Base-by-base conservation (phyloP, 2,797 vertebrate genomes). In the Buphagus erythrorhynchus region DNA sequence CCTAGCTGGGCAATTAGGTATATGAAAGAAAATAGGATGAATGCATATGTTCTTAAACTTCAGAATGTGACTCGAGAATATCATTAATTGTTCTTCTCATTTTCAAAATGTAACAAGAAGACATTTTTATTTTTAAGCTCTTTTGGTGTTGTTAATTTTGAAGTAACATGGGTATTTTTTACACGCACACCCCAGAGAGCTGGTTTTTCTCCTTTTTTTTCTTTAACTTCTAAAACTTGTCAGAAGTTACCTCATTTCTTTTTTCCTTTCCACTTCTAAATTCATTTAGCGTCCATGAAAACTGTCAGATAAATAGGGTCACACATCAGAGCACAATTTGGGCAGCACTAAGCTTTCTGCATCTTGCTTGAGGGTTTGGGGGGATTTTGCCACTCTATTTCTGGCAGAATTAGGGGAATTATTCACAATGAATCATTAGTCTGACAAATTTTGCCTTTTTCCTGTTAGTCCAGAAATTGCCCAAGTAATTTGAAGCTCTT, bases 401-500 rank as follows among this genome's bases (percentile, higher is more conserved):
- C 67, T 73, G n/a, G 10, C 29, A 77, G 71, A 95, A 67, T 35
- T 76, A 54, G 48, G 13, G 29, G 6, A 80, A 82, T 73, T 89
- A 77, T 54, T 93, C 14, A 11, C 38, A 93, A 42, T 43, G 20
- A 93, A 65, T 75, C 46, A 72, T 68, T 89, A 89, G 54, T 61
- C 72, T 95, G 68, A 57, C 46, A 87, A 81, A 74, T 77, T 79
- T 74, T 84, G 22, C 35, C 22, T 74, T 85, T 93, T 84, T 80
- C 43, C 31, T 77, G 16, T 86, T 78, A 33, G 58, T 80, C 61
- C 61, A 65, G 82, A 93, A 93, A 89, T 86, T 92, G 49, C 35
- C 43, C 40, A 43, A 83, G 61, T 89, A 77, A 85, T 93, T 79
- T 80, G 71, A 74, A 92, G 61, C 57, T 92, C 68, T 82, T 89